Base-by-base conservation (phyloP, 2,888 invertebrate species). In the Heteropelma amictum region DNA sequence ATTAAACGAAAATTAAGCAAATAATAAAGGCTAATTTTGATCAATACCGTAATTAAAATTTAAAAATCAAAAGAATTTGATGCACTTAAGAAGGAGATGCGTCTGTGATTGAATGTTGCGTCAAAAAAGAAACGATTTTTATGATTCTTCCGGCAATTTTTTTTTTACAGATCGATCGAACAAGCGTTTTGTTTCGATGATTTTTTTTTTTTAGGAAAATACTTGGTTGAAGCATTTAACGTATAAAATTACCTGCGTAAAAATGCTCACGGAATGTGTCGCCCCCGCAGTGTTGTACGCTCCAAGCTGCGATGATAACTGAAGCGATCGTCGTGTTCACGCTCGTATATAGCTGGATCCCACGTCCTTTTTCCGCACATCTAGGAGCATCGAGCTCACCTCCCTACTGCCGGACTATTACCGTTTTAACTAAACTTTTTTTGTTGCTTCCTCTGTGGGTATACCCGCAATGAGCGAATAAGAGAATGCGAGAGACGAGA, bases 281-380 rank as follows among this genome's bases (percentile, higher is more conserved):
- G 73, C 72, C 72, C 74, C 63, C 63, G 49, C 65, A 79, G 76
- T 75, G 76, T 69, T 72, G 77, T 63, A 63, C 30, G 76, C 19
- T 35, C 77, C 70, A 65, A 69, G 78, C 67, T 65, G 63, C 72
- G 63, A 77, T 64, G 78, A 77, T 77, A 74, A 80, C 80, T 81
- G 79, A 72, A 77, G 76, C 64, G 64, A 60, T 35, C 58, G 53
- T 65, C 47, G 71, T 61, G 56, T 65, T 42, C 61, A 21, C 49
- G 51, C 17, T 67, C 74, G 58, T 73, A 63, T 75, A 64, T 61
- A 65, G 61, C 68, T 70, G 71, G 75, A 78, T 75, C 75, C 77
- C n/a, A 72, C 70, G 74, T 69, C 47, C 65, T 73, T 68, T 63
- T 76, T 40, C 73, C n/a, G 70, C 61, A 42, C 74, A 42, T 70